These are phyloP conservation scores for Sebastes taczanowskii DNA, from an alignment of 2,797 vertebrate genomes.

Conservation along the genomic window DNA sequence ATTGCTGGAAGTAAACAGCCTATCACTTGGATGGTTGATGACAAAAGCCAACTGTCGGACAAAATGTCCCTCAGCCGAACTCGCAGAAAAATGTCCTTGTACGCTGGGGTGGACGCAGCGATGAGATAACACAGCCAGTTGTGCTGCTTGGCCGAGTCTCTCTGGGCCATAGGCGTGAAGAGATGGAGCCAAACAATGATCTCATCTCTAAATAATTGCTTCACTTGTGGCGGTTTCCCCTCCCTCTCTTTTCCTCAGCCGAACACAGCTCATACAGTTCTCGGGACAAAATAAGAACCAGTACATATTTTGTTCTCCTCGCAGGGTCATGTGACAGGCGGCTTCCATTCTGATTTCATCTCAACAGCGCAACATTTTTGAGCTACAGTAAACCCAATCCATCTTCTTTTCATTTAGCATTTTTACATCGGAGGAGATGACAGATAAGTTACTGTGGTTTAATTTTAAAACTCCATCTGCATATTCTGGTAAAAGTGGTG, in stretches of 20 bases:
- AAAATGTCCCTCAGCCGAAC: constrained; percentile 65
- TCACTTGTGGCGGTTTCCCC: constrained; percentile 80
- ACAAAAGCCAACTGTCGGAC: constrained; percentile 45
- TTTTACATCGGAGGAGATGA: constrained; percentile 18
- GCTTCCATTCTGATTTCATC: constrained; percentile 56
- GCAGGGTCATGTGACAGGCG: constrained; percentile 61
- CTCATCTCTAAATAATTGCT: constrained; percentile 87
- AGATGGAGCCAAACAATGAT: constrained; percentile 87
- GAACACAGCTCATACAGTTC: constrained; percentile 73
- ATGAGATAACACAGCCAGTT: constrained; percentile 81
- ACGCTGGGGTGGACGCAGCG: constrained; percentile 51
- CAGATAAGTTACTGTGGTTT: neutral
- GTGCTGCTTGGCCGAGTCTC: constrained; percentile 77
- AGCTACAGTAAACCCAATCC: constrained; percentile 7
- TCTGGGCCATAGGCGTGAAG: constrained; percentile 84
- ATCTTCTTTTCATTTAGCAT: constrained; percentile 17
- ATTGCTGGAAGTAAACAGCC: constrained; percentile 33
- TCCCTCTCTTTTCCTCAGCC: constrained; percentile 61
- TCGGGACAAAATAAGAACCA: constrained; percentile 72
- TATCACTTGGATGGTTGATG: constrained; percentile 29
- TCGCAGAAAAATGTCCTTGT: constrained; percentile 65
- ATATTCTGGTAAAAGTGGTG: neutral
- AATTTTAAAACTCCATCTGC: constrained; percentile 1
- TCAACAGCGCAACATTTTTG: constrained; percentile 12
- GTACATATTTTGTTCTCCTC: constrained; percentile 63